A percentile compares a stretch with the other conserved stretches of the same genome.
These are phyloP conservation scores for Arrhamphus sclerolepis DNA, from an alignment of 2,797 vertebrate genomes.

Conservation along the genomic window DNA sequence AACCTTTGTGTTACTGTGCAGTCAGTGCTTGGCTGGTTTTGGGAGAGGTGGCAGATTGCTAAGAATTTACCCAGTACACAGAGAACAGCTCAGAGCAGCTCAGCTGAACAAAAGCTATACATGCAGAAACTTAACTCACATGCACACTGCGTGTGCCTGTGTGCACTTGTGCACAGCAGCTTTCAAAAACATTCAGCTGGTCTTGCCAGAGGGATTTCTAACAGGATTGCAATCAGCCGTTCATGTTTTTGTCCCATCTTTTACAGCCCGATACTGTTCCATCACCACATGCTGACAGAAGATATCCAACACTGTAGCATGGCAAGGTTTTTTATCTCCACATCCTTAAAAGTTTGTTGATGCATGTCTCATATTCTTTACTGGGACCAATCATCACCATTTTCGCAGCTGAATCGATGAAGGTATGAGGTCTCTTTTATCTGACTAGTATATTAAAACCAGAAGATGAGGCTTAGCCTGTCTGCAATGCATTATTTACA, in stretches of 20 bases:
- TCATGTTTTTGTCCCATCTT: slow-evolving; percentile 32
- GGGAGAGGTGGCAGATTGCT: slow-evolving; percentile 60
- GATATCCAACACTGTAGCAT: slow-evolving; percentile 8
- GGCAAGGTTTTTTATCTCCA: slow-evolving; percentile 16
- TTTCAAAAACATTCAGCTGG: background rate
- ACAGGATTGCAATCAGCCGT: slow-evolving; percentile 22
- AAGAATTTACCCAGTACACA: slow-evolving; percentile 42
- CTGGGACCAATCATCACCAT: slow-evolving; percentile 40
- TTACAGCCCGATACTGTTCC: slow-evolving; percentile 21
- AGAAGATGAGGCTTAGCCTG: slow-evolving; percentile 35
- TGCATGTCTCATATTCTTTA: slow-evolving; percentile 15
- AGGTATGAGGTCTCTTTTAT: slow-evolving; percentile 32
- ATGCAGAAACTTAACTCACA: slow-evolving; percentile 18
- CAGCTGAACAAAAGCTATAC: slow-evolving; percentile 36
- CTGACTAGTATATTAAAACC: slow-evolving; percentile 38
- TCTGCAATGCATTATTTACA: slow-evolving; percentile 48
- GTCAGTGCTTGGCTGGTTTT: slow-evolving; percentile 55
- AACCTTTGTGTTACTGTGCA: slow-evolving; percentile 67
- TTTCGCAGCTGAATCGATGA: slow-evolving; percentile 19
- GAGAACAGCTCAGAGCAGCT: slow-evolving; percentile 39
- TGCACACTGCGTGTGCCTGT: background rate
- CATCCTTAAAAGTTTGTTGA: slow-evolving; percentile 35
- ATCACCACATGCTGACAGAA: slow-evolving; percentile 26
- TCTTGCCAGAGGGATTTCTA: slow-evolving; percentile 18
- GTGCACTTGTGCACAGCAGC: background rate